phyloP scores from a whole-genome alignment of 2,888 invertebrate genomes.

The Lasioglossum leucozonium region DNA sequence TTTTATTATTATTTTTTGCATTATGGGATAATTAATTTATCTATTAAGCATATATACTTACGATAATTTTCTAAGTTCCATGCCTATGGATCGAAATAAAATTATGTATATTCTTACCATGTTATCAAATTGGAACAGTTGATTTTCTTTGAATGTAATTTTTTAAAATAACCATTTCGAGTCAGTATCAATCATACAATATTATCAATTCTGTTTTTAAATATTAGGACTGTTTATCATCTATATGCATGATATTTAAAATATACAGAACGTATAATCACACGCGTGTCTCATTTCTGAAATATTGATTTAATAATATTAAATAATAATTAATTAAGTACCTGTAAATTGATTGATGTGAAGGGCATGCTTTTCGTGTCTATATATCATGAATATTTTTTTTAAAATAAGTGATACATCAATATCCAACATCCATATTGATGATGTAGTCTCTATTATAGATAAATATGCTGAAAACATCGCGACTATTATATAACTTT shows the following conservation, averaged over 20 bases:
- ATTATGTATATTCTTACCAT: no score
- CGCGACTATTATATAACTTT: slow-evolving; percentile 34
- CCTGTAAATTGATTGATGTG: slow-evolving; percentile 84
- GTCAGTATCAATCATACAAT: no score
- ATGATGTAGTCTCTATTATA: slow-evolving; percentile 88
- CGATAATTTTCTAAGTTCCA: not conserved
- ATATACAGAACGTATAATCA: not conserved
- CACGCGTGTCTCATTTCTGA: not conserved
- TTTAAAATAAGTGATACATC: slow-evolving; percentile 88
- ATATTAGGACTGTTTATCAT: not conserved
- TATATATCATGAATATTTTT: slow-evolving; percentile 88
- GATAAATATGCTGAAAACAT: slow-evolving; percentile 87
- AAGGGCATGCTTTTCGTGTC: slow-evolving; percentile 87
- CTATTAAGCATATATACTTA: not conserved
- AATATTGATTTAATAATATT: not conserved
- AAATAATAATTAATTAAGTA: no score
- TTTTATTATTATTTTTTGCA: not conserved
- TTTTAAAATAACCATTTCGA: no score
- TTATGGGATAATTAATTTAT: not conserved
- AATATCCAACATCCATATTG: slow-evolving; percentile 89
- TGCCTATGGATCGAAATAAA: not conserved
- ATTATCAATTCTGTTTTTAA: not conserved
- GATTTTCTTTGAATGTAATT: no score
- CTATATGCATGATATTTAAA: not conserved
- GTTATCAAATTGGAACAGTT: no score